Percentiles rank a stretch among this genome's conserved stretches.
Evolutionary conservation across 2,888 invertebrate genomes (phyloP).

Genomic region (Microchrysa polita): DNA sequence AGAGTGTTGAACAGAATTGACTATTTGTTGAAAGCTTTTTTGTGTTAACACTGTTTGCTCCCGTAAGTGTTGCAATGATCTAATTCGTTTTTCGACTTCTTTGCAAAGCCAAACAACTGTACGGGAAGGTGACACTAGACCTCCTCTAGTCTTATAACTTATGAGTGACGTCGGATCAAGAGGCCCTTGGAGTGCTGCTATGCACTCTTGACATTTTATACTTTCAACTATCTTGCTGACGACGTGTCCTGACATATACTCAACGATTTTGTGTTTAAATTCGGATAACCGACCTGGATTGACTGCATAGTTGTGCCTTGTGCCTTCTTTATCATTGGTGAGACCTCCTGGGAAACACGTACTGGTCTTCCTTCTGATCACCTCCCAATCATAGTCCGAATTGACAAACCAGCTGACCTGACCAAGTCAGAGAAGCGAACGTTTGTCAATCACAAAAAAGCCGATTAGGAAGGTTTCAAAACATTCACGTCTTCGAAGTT

Average conservation of each 20-base stretch:
- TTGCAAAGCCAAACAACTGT: slow-evolving; percentile 16
- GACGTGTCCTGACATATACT: slow-evolving; percentile 31
- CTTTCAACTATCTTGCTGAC: not conserved
- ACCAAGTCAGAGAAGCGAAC: too few species aligned
- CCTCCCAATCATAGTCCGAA: too few species aligned
- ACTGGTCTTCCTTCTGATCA: too few species aligned
- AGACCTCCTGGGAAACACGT: too few species aligned
- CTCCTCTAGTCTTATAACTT: slow-evolving; percentile 5
- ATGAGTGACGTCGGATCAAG: not conserved
- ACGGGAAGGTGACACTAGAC: not conserved
- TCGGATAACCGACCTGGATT: slow-evolving; percentile 18
- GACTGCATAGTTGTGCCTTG: slow-evolving; percentile 23
- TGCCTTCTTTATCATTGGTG: too few species aligned
- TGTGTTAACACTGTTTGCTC: not conserved
- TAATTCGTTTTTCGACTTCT: slow-evolving; percentile 10
- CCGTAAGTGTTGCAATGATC: not conserved
- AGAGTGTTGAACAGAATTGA: not conserved
- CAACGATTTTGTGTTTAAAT: slow-evolving; percentile 17
- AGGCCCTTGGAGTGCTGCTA: slow-evolving; percentile 28
- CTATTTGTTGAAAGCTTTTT: not conserved
- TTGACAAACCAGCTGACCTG: too few species aligned
- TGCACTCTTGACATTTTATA: slow-evolving; percentile 30
- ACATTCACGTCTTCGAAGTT: too few species aligned
- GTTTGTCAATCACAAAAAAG: too few species aligned
- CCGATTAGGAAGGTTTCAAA: too few species aligned